Conservation (phyloP, 2,888 invertebrate species). For the Pogonocherus hispidulus region DNA sequence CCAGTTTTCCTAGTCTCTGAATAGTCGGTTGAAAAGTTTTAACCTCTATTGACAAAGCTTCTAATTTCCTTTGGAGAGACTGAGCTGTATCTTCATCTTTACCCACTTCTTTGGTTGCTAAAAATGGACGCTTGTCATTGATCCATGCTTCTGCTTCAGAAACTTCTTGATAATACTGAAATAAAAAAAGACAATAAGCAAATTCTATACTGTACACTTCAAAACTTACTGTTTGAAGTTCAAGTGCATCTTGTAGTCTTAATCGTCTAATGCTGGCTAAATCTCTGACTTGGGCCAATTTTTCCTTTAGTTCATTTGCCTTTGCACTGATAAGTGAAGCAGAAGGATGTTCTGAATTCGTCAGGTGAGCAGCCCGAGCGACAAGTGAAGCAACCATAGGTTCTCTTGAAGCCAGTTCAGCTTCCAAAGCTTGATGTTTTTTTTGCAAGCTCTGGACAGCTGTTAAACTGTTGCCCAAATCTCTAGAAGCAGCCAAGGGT, state of each 20-base stretch:
- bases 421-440: constrained; percentile 93
- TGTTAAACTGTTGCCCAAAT: constrained; percentile 74
- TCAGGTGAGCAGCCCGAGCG: constrained; percentile 83
- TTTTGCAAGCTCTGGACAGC: constrained; percentile 92
- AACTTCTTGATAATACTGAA: constrained; percentile 89
- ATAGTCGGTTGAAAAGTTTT: constrained; percentile 82
- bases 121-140: constrained; percentile 82
- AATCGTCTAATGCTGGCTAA: constrained; percentile 79
- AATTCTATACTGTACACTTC: not conserved
- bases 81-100: constrained; percentile 94
- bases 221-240: constrained; percentile 80
- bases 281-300: constrained; percentile 80
- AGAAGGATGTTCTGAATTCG: constrained; percentile 89
- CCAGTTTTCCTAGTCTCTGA: constrained; percentile 78
- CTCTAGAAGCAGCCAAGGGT: constrained; percentile 78
- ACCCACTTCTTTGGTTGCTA: constrained; percentile 85
- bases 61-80: constrained; percentile 85
- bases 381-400: constrained; percentile 83
- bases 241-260: constrained; percentile 84
- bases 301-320: constrained; percentile 78
- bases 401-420: constrained; percentile 89
- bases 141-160: constrained; percentile 95
- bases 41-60: constrained; percentile 86
- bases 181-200: constrained; percentile 33
- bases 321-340: constrained; percentile 79